These are phyloP conservation scores for Galendromus occidentalis DNA, from an alignment of 1,140 invertebrate species.

Conservation along the genomic window DNA sequence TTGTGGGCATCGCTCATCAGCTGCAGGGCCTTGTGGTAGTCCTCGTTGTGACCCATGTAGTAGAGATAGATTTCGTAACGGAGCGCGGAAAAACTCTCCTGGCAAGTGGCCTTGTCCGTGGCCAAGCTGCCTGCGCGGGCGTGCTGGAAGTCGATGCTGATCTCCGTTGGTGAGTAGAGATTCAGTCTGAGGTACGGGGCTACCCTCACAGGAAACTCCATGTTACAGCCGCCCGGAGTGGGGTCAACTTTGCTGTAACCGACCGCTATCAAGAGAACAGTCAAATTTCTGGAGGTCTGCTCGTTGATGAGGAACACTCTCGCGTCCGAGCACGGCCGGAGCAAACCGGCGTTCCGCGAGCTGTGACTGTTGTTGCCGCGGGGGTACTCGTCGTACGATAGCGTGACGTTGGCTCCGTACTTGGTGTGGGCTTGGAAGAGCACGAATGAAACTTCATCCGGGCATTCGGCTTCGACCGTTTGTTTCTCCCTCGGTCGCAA, in stretches of 20 bases:
- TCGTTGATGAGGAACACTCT: background rate
- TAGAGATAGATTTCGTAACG: slow-evolving; percentile 3
- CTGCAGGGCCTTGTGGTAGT: slow-evolving; percentile 7
- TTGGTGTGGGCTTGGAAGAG: slow-evolving; percentile 3
- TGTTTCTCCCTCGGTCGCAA: background rate
- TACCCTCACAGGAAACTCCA: background rate
- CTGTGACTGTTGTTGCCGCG: background rate
- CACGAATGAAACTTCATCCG: background rate
- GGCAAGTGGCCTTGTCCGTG: background rate
- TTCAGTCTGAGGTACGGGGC: background rate
- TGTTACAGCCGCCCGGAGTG: background rate
- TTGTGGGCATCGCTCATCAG: background rate
- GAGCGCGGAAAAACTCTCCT: background rate
- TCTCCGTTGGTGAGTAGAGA: background rate
- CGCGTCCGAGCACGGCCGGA: background rate
- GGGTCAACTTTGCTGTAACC: slow-evolving; percentile 1
- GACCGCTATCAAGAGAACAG: background rate
- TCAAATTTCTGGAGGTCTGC: background rate
- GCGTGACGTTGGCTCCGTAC: background rate
- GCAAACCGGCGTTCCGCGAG: background rate
- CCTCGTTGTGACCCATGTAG: background rate
- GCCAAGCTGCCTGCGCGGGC: background rate
- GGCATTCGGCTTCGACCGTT: background rate
- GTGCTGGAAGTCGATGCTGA: background rate
- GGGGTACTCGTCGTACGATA: background rate